Evolutionary conservation across 2,113 vertebrate genomes (phyloP).

Genomic region (Pteronura brasiliensis): DNA sequence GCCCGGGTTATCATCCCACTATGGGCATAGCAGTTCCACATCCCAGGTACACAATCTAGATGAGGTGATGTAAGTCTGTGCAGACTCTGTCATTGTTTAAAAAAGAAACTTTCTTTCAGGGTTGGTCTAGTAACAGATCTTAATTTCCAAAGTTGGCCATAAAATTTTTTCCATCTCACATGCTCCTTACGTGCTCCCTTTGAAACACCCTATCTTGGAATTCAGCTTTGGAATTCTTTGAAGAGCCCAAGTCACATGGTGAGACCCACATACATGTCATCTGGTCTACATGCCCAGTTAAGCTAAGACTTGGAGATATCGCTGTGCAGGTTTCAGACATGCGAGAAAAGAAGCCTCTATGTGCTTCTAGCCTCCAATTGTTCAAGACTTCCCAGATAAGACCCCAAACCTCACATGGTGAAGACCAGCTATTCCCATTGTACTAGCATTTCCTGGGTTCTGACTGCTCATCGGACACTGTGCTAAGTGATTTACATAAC

Average conservation of each 20-base stretch:
- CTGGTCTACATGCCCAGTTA: not conserved
- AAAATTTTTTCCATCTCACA: not conserved
- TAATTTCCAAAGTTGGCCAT: not conserved
- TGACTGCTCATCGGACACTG: not conserved
- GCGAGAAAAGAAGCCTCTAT: not conserved
- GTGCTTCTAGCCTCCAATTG: not conserved
- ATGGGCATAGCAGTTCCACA: conserved; percentile 86
- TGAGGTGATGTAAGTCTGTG: not conserved
- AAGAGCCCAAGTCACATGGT: not conserved
- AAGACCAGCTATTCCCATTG: not conserved
- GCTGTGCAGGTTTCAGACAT: not conserved
- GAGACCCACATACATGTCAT: not conserved
- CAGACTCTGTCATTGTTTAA: not conserved
- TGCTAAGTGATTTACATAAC: not conserved
- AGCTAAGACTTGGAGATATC: not conserved
- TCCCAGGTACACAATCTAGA: conserved; percentile 77
- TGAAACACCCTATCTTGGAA: not conserved
- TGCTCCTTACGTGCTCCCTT: not conserved
- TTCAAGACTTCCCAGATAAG: not conserved
- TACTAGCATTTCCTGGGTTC: not conserved
- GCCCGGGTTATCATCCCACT: conserved; percentile 90
- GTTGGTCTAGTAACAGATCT: not conserved
- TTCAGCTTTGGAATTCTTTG: not conserved
- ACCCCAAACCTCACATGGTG: not conserved
- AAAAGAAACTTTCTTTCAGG: not conserved